Evolutionary conservation across 2,113 vertebrate species (phyloP), one percentile per base, ranked within the genome.

Genomic region (Ceuthmochares aereus): DNA sequence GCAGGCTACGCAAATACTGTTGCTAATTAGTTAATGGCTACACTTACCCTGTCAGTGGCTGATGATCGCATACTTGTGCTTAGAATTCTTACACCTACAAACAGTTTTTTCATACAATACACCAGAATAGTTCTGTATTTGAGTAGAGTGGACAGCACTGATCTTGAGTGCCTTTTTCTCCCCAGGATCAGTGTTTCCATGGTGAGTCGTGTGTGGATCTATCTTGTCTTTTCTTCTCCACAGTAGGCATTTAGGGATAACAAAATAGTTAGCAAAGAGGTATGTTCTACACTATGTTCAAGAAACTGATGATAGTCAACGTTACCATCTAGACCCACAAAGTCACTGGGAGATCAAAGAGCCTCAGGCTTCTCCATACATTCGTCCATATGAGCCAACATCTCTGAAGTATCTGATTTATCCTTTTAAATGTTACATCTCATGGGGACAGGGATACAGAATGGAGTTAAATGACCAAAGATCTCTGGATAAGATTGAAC

Each of bases 1-100:
- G 43, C 49, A 62, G 52, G 69, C 54, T 89, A 90, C 76, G 80
- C 69, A 93, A 84, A 96, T 90, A 72, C 66, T 79, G 42, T 40
- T 82, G 77, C 73, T 96, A 92, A 96, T 95, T 91, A 95, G 79
- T 80, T 96, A 94, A 95, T 70, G 75, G 75, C 55, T 34, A n/a
- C 76, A 93, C 73, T 93, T 70, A 49, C 64, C 49, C 72, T 47
- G 30, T 26, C 80, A 36, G 54, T 7, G 58, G 49, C 58, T 75
- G 77, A 60, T 49, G 73, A 75, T 92, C 82, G 81, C 79, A 77
- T 88, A 63, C 59, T 81, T 60, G 49, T 47, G 29, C 75, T 80
- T n/a, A 1, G 18, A 68, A 77, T 63, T 92, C 85, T 88, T 81
- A 59, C 2, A 16, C 64, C 87, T 74, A 80, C 47, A 66, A 83